Evolutionary conservation across 2,888 invertebrate genomes (phyloP), one percentile per base, ranked within the genome.

Genomic region (Tortricodes alternella): DNA sequence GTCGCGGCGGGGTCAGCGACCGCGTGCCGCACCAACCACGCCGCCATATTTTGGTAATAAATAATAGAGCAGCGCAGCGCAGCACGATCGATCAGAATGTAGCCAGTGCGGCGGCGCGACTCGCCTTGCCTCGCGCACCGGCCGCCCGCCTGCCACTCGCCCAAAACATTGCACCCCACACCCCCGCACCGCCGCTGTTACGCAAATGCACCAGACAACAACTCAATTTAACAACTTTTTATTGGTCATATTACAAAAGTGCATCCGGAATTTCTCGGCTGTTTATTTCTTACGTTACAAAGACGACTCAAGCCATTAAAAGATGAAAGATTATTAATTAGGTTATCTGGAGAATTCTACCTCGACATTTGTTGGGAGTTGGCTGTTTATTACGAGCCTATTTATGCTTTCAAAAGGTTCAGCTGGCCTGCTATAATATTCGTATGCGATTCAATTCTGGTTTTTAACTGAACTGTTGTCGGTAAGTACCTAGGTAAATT

Each of bases 1-100:
- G 74, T 70, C 74, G 73, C 70, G 67, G 71, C 74, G 73, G 67
- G 85, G 81, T 84, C 81, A 74, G 66, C 74, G 85, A 87, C 83
- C 85, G 73, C 76, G 67, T 73, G 78, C 74, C 80, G 79, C 82
- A 80, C 80, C 86, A 85, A 80, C 80, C 86, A 85, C 78, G 83
- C 83, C 82, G 83, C 81, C 82, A 85, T 87, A 85, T 87, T 87
- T 87, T 76, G 85, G 84, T 85, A 86, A 85, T 87, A 89, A 89
- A 87, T 86, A 85, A 85, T 85, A 83, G 79, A 80, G 76, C 78
- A 80, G 79, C 83, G 80, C 83, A 81, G 78, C 78, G 78, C 80
- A 79, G 71, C 72, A 72, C 80, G 84, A 86, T 86, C 86, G 87
- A 87, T 87, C 74, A 71, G 58, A 65, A 66, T 71, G 72, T 67